A percentile compares a stretch with the other conserved stretches of the same genome.
These are phyloP conservation scores for Clinocottus analis DNA, from an alignment of 2,113 vertebrate genomes.

Conservation along the genomic window DNA sequence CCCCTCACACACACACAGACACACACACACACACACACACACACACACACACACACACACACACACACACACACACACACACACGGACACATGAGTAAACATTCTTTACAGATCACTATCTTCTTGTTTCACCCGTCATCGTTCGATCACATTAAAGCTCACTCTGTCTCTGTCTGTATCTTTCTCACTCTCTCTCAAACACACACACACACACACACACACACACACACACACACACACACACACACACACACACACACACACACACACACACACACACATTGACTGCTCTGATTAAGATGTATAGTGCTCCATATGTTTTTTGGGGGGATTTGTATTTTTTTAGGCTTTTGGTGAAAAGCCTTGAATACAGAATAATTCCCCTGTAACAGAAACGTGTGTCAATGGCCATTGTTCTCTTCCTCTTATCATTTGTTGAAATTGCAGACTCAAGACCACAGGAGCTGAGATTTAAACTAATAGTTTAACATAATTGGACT, in stretches of 20 bases:
- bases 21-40: slow-evolving; percentile 19
- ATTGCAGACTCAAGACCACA: neutral
- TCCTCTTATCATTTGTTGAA: neutral
- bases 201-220: slow-evolving; percentile 17
- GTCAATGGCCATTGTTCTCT: neutral
- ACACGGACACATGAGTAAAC: no score
- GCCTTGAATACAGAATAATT: neutral
- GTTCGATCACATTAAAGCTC: no score
- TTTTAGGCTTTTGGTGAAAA: no score
- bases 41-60: slow-evolving; percentile 7
- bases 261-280: no score
- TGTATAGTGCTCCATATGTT: no score
- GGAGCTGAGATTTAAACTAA: neutral
- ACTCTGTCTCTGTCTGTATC: no score
- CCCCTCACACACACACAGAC: slow-evolving; percentile 12
- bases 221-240: slow-evolving; percentile 15
- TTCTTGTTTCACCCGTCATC: no score
- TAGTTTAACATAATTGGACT: neutral
- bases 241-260: slow-evolving; percentile 19
- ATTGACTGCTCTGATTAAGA: no score
- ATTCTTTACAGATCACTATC: no score
- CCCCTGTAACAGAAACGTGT: neutral
- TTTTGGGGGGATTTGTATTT: neutral
- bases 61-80: no score
- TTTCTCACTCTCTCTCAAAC: neutral